These are phyloP conservation scores for Centropus bengalensis DNA, from an alignment of 2,113 vertebrate species.

Conservation along the genomic window DNA sequence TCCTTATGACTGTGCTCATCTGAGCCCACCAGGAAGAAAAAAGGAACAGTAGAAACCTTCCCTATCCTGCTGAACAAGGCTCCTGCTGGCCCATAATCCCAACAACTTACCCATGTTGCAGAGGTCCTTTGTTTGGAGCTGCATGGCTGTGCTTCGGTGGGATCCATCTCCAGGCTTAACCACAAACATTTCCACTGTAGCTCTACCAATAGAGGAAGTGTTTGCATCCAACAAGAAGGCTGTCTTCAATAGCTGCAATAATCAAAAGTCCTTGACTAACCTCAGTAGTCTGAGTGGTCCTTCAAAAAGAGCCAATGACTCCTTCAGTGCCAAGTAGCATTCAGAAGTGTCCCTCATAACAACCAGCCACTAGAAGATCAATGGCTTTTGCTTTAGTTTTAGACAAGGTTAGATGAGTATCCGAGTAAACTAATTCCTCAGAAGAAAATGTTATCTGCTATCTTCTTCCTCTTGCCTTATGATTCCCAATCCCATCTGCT, in stretches of 20 bases:
- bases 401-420: background rate
- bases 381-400: background rate
- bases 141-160: background rate
- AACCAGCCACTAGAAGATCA: background rate
- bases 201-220: background rate
- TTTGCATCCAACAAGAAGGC: background rate
- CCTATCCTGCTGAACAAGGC: too few species aligned
- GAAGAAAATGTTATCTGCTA: background rate
- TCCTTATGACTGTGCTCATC: background rate
- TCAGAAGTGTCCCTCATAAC: background rate
- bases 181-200: background rate
- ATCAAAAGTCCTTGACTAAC: background rate
- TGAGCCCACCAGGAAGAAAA: background rate
- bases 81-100: background rate
- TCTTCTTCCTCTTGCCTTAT: background rate
- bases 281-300: background rate
- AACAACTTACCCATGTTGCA: background rate
- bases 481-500: background rate
- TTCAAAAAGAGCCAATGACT: background rate
- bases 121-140: background rate
- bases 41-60: background rate
- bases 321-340: background rate
- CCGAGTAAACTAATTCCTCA: background rate
- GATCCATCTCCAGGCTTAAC: background rate
- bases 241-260: background rate